These are phyloP conservation scores for Chrysomela aeneicollis DNA, from an alignment of 2,888 invertebrate species.

Conservation along the genomic window DNA sequence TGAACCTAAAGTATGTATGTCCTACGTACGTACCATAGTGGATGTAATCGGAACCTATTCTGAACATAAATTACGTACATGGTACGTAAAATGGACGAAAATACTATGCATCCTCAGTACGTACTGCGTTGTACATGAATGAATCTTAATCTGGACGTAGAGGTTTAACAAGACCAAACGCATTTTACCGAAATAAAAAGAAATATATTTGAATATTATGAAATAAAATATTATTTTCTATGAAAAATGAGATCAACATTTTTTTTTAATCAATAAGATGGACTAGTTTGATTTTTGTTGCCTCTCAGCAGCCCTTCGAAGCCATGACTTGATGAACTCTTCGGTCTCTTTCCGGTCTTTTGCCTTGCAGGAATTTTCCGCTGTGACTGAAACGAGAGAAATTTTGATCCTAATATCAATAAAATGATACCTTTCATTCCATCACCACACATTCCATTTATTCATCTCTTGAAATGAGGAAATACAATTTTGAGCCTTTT, in stretches of 20 bases:
- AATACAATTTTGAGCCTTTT: background rate
- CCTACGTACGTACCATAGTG: constrained; percentile 8
- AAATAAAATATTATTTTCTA: too few species aligned
- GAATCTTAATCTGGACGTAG: background rate
- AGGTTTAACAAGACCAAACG: background rate
- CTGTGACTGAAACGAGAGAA: constrained; percentile 24
- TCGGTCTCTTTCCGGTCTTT: constrained; percentile 12
- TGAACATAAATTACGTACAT: constrained; percentile 19
- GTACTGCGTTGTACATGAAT: background rate
- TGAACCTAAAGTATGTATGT: background rate
- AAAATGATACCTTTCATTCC: constrained; percentile 3
- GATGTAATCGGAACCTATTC: background rate
- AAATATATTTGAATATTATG: background rate
- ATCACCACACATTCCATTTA: too few species aligned
- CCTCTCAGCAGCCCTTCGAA: constrained; percentile 15
- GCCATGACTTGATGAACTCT: constrained; percentile 18
- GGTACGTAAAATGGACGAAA: constrained; percentile 4
- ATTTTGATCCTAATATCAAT: too few species aligned
- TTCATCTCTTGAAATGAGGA: background rate
- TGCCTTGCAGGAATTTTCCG: constrained; percentile 11
- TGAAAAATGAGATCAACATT: too few species aligned
- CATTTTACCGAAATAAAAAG: background rate
- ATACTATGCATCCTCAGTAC: constrained; percentile 5
- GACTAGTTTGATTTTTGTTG: constrained; percentile 7
- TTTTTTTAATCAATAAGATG: too few species aligned